A percentile compares a stretch with the other conserved stretches of the same genome.
These are phyloP conservation scores for Diadumene lineata DNA, from an alignment of 92 coral and sea anemone genomes.

Conservation along the genomic window DNA sequence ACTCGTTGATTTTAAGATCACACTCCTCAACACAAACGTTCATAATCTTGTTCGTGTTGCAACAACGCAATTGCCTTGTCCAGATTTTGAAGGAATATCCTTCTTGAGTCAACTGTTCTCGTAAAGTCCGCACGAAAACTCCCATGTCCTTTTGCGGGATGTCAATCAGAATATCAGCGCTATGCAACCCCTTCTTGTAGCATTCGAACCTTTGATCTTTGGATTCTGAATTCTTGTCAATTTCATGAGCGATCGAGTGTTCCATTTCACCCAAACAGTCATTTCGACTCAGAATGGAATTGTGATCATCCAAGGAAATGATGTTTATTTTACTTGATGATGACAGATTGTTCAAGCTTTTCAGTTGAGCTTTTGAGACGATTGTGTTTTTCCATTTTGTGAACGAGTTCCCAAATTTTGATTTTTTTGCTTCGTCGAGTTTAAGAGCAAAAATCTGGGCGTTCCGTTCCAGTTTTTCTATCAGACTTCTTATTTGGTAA, in stretches of 20 bases:
- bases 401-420: conserved; percentile 74
- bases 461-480: conserved; percentile 78
- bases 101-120: conserved; percentile 68
- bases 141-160: conserved; percentile 60
- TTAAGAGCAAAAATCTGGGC: conserved; percentile 81
- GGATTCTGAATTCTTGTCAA: conserved; percentile 45
- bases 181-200: conserved; percentile 56
- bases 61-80: conserved; percentile 70
- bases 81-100: conserved; percentile 71
- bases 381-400: conserved; percentile 70
- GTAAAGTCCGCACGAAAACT: conserved; percentile 59
- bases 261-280: conserved; percentile 83
- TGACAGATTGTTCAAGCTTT: conserved; percentile 69
- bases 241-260: conserved; percentile 67
- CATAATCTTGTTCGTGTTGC: conserved; percentile 60
- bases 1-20: conserved; percentile 65
- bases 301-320: conserved; percentile 70
- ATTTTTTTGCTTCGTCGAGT: conserved; percentile 72
- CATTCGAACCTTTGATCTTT: conserved; percentile 76
- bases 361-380: conserved; percentile 78
- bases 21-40: conserved; percentile 84
- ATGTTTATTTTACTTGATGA: conserved; percentile 66
- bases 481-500: conserved; percentile 76
- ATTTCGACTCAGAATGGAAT: conserved; percentile 45
- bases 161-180: conserved; percentile 63